phyloP scores from a whole-genome alignment of 2,888 invertebrate genomes.

The Rutpela maculata region DNA sequence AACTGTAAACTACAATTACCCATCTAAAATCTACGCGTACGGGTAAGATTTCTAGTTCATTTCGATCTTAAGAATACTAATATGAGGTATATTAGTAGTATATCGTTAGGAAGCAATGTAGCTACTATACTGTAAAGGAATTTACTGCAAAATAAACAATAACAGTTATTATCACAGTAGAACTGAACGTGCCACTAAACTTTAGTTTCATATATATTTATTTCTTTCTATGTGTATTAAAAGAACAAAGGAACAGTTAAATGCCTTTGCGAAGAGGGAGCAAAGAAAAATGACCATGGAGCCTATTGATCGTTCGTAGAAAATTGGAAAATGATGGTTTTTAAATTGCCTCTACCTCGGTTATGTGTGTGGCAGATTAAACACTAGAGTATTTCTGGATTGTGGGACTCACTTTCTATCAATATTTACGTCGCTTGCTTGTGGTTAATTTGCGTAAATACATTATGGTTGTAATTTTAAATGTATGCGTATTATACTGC shows the following conservation, averaged over 20 bases:
- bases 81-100: too few relatives aligned
- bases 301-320: slow-evolving; percentile 19
- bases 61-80: too few relatives aligned
- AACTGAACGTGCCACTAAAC: not conserved
- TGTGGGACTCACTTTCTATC: not conserved
- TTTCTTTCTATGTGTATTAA: slow-evolving; percentile 20
- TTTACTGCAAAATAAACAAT: too few relatives aligned
- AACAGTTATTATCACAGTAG: not conserved
- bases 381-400: slow-evolving; percentile 8
- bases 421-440: not conserved
- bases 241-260: slow-evolving; percentile 11
- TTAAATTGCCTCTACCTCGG: slow-evolving; percentile 40
- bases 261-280: slow-evolving; percentile 32
- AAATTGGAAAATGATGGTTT: slow-evolving; percentile 45
- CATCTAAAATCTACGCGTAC: too few relatives aligned
- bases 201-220: slow-evolving; percentile 8
- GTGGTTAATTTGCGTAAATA: not conserved
- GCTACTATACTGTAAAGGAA: too few relatives aligned
- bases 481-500: too few relatives aligned
- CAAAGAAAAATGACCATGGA: slow-evolving; percentile 31
- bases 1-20: too few relatives aligned
- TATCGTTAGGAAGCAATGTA: too few relatives aligned
- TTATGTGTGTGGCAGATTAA: slow-evolving; percentile 27
- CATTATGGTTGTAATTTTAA: not conserved
- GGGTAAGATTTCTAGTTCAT: too few relatives aligned